phyloP scores from a whole-genome alignment of 1,140 invertebrate genomes.

The Drosophila lowei region DNA sequence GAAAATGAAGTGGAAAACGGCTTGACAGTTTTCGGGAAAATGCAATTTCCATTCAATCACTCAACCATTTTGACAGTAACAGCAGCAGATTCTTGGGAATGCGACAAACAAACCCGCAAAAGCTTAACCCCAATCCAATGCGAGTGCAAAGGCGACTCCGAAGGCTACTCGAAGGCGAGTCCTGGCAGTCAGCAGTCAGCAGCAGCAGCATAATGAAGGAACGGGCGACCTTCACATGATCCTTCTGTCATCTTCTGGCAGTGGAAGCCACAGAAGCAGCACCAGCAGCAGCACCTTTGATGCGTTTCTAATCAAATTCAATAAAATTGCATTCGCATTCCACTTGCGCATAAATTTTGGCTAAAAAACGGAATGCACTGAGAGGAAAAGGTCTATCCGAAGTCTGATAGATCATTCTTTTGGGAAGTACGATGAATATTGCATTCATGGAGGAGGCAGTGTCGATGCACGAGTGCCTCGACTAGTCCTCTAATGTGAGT shows the following conservation, averaged over 20 bases:
- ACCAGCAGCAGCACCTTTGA: constrained; percentile 27
- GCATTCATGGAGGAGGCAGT: no score
- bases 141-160: not conserved
- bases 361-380: constrained; percentile 29
- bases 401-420: no score
- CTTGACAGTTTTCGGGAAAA: no score
- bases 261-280: constrained; percentile 15
- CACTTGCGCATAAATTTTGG: constrained; percentile 47
- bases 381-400: no score
- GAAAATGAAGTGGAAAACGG: no score
- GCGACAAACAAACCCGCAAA: no score
- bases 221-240: constrained; percentile 31
- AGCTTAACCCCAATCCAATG: constrained; percentile 8
- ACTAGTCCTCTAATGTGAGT: no score
- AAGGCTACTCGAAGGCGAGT: not conserved
- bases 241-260: constrained; percentile 6
- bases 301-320: constrained; percentile 50
- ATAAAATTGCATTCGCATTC: constrained; percentile 46
- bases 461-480: no score
- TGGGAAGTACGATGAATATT: no score
- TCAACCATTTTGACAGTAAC: no score
- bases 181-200: constrained; percentile 1
- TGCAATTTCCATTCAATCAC: no score
- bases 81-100: no score
- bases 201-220: not conserved